Base-by-base conservation (phyloP, 2,797 vertebrate genomes). In the Capromys pilorides region DNA sequence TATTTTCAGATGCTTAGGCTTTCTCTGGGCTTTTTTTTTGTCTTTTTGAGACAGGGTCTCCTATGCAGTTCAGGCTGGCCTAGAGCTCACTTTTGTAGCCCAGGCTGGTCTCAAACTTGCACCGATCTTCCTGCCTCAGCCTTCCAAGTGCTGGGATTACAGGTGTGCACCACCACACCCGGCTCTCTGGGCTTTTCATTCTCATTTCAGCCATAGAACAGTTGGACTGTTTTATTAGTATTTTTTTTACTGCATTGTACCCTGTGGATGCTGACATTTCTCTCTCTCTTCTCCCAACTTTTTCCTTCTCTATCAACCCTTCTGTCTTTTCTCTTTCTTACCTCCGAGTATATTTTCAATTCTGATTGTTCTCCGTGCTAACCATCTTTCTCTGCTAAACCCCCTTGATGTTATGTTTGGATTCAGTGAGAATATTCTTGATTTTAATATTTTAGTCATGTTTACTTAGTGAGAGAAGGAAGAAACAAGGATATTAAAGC, bases 401-500 rank as follows among this genome's bases (percentile, higher is more conserved):
- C 24, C 85, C 77, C 36, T 73, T 87, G 36, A 77, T 57, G 19
- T 71, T 92, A 77, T 89, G 21, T 83, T 93, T 73, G 57, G 3
- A 12, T 59, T 93, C 71, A 84, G 26, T 83, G 82, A 93, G 51
- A 66, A 51, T 94, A 66, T 62, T 97, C 59, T 93, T 94, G 12
- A 89, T 92, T 87, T 93, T 51, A 82, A 84, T 89, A 94, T 73
- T 28, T 59, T 85, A 78, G 64, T 71, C 18, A 14, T 89, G 22
- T 91, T 94, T 90, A 88, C 33, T 92, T 67, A n/a, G 69, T 41
- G 39, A 85, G 19, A 92, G 18, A 73, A 94, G 73, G 9, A 4
- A 87, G 62, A 91, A 96, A 94, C 16, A 54, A 31, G 12, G 66
- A 0, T 83, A n/a, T 69, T 67, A 45, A 90, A 86, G 26, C 21